A percentile compares a stretch with the other conserved stretches of the same genome.
Evolutionary conservation across 35 echinoderm and acorn worm species (phyloP).

Genomic region (Heliocidaris tuberculata): DNA sequence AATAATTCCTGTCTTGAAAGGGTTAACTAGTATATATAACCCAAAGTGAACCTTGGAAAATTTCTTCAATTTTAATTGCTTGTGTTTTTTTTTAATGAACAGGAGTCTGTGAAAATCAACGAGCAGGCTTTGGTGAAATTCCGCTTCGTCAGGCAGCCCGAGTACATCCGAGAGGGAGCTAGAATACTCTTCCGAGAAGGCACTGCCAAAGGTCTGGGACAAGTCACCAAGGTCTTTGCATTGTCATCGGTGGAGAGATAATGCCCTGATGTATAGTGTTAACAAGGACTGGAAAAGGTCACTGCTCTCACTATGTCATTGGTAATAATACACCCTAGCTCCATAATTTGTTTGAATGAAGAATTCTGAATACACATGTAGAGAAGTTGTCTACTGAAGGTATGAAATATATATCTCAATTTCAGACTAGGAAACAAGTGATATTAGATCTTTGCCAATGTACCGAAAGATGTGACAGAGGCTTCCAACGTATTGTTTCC

Average conservation of each 20-base stretch:
- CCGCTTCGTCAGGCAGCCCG: conserved; percentile 78
- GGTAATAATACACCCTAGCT: too few species aligned
- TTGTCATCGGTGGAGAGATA: conserved; percentile 52
- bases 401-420: too few species aligned
- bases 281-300: background rate
- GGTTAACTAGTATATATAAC: background rate
- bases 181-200: conserved; percentile 91
- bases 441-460: too few species aligned
- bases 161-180: conserved; percentile 76
- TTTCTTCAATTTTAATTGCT: background rate
- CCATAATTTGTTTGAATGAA: too few species aligned
- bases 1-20: too few species aligned
- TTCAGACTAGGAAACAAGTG: too few species aligned
- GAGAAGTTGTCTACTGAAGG: too few species aligned
- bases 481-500: too few species aligned
- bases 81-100: background rate
- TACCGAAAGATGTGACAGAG: too few species aligned
- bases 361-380: too few species aligned
- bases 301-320: too few species aligned
- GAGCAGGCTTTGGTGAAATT: conserved; percentile 86
- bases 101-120: conserved; percentile 80
- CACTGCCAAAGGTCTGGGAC: conserved; percentile 83
- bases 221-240: conserved; percentile 72
- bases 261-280: background rate
- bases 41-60: background rate